Evolutionary conservation across 2,797 vertebrate genomes (phyloP).

Genomic region (Aythya fuligula): DNA sequence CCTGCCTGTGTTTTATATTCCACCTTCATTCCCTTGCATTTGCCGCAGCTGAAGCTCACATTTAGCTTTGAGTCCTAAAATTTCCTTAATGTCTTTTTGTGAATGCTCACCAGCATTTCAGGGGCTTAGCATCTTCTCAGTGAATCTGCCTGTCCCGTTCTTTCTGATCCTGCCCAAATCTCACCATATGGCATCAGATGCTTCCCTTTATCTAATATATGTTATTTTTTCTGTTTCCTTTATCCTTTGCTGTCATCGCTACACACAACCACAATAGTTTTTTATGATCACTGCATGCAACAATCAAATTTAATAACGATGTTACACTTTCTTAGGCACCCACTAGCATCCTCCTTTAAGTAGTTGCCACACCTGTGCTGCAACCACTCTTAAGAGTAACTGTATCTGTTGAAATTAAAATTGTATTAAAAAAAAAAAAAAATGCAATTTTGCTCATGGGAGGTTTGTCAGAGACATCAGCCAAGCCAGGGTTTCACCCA

Average conservation of each 20-base stretch:
- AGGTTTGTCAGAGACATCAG: neutral
- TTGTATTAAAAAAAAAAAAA: neutral
- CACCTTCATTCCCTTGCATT: neutral
- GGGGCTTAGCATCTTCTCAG: neutral
- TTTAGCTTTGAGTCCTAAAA: neutral
- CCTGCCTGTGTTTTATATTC: neutral
- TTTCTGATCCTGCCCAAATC: neutral
- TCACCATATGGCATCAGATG: neutral
- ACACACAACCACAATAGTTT: accelerated
- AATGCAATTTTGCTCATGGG: neutral
- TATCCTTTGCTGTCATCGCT: neutral
- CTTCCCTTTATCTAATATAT: accelerated
- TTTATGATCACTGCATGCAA: neutral
- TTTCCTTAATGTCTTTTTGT: neutral
- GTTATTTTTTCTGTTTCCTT: too few relatives aligned
- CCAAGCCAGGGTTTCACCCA: neutral
- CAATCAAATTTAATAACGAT: neutral
- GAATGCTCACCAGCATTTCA: neutral
- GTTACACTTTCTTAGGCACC: neutral
- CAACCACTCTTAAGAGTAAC: neutral
- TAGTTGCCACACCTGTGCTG: neutral
- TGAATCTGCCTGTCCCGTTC: neutral
- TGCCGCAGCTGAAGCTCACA: neutral
- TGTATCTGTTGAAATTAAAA: neutral
- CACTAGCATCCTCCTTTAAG: neutral